Evolutionary conservation across 2,888 invertebrate species (phyloP).

Genomic region (Nomada hirtipes): DNA sequence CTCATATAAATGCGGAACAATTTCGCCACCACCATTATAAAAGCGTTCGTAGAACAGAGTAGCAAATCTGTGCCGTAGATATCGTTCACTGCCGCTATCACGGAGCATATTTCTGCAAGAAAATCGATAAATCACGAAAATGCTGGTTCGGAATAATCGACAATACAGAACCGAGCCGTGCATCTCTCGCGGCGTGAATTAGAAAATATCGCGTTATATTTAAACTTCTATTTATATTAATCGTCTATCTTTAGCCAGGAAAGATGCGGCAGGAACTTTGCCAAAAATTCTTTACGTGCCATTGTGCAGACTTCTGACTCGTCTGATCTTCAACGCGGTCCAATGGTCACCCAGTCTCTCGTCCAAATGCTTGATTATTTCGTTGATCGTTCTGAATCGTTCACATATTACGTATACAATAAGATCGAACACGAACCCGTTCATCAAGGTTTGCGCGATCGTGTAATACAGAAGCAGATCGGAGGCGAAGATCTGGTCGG

Average conservation of each 20-base stretch:
- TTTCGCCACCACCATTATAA: conserved; percentile 77
- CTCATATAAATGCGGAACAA: conserved; percentile 79
- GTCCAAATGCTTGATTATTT: conserved; percentile 65
- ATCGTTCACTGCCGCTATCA: conserved; percentile 71
- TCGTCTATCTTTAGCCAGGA: neutral
- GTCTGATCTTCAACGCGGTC: conserved; percentile 71
- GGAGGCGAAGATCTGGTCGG: conserved; percentile 74
- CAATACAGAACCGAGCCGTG: too few species aligned
- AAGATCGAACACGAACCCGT: conserved; percentile 75
- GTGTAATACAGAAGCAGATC: conserved; percentile 77
- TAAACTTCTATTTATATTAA: too few species aligned
- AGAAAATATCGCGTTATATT: too few species aligned
- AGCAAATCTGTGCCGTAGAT: conserved; percentile 74
- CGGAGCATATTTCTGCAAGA: conserved; percentile 68
- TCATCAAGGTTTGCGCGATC: conserved; percentile 72
- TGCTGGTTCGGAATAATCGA: too few species aligned
- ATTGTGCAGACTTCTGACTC: conserved; percentile 72
- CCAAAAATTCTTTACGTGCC: conserved; percentile 55
- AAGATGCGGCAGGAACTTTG: neutral
- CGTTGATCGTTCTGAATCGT: conserved; percentile 71
- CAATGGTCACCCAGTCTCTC: conserved; percentile 57
- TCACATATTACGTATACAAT: conserved; percentile 69
- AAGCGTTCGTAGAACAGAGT: conserved; percentile 75
- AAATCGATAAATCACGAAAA: neutral
- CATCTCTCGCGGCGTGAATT: too few species aligned